A percentile compares a stretch with the other conserved stretches of the same genome.
Conservation (phyloP, 1,140 invertebrate species). For the Drosophila ananassae region DNA sequence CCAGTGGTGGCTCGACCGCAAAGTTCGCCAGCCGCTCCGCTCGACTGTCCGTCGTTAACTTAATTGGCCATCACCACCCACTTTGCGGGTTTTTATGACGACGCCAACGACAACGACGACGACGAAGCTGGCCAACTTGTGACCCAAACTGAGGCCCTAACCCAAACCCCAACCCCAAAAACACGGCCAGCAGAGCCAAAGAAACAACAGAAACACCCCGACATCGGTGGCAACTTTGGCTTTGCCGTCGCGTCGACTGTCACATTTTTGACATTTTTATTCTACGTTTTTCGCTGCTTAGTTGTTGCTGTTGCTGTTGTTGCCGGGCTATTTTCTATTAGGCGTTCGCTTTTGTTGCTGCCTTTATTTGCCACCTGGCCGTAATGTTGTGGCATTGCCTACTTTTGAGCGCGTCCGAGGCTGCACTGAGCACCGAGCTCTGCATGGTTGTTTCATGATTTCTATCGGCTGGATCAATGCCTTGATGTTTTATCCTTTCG, state of each 20-base stretch:
- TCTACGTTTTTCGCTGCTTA: conserved; percentile 73
- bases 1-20: conserved; percentile 65
- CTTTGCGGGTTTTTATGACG: conserved; percentile 80
- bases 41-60: conserved; percentile 71
- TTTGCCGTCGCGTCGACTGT: conserved; percentile 64
- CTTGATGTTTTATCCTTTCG: too few species aligned
- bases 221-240: conserved; percentile 33
- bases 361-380: conserved; percentile 68
- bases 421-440: neutral
- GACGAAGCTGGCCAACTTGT: conserved; percentile 25
- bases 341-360: conserved; percentile 41
- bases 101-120: conserved; percentile 26
- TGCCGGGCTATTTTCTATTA: conserved; percentile 42
- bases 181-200: conserved; percentile 1
- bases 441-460: neutral
- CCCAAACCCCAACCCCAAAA: conserved; percentile 13
- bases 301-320: conserved; percentile 27
- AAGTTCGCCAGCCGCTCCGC: conserved; percentile 63
- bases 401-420: conserved; percentile 60
- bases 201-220: conserved; percentile 43
- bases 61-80: conserved; percentile 82
- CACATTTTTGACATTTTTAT: conserved; percentile 81
- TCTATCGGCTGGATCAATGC: too few species aligned
- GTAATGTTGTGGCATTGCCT: conserved; percentile 64
- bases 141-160: conserved; percentile 27